These are phyloP conservation scores for Epizoanthus rinbou DNA, from an alignment of 92 coral and sea anemone genomes.

Conservation along the genomic window DNA sequence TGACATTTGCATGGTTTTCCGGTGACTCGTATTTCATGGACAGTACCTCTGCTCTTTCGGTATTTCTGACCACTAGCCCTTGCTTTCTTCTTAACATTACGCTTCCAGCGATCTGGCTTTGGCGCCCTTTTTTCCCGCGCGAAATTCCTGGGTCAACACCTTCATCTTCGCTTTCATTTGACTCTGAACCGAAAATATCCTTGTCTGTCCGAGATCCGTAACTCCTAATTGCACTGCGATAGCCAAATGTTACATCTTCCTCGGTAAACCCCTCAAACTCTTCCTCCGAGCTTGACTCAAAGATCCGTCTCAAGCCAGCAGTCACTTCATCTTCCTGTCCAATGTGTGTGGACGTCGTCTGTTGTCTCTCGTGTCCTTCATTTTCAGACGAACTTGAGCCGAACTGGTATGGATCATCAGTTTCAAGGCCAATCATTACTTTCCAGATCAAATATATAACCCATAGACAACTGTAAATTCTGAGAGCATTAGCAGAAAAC, in stretches of 20 bases:
- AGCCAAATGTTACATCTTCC: not conserved
- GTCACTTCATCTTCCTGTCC: not conserved
- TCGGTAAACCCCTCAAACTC: not conserved
- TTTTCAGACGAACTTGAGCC: not conserved
- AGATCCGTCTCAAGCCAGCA: not conserved
- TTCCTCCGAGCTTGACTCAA: not conserved
- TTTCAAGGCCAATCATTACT: not conserved
- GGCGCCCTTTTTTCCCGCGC: slow-evolving; percentile 3
- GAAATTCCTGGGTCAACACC: not conserved
- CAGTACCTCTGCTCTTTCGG: not conserved
- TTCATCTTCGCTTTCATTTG: not conserved
- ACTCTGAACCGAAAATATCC: not conserved
- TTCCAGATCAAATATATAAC: not conserved
- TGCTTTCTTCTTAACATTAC: slow-evolving; percentile 13
- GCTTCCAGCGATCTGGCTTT: not conserved
- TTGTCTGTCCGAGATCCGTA: not conserved
- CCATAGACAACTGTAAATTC: not conserved
- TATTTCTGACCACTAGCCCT: slow-evolving; percentile 2
- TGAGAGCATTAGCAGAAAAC: not conserved
- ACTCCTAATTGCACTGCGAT: not conserved
- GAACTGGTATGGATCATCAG: not conserved
- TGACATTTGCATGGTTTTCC: slow-evolving; percentile 10
- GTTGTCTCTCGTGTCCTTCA: not conserved
- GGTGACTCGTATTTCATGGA: not conserved
- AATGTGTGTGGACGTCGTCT: not conserved